phyloP scores from a whole-genome alignment of 92 coral and sea anemone genomes.

The Palythoa heliodiscus region DNA sequence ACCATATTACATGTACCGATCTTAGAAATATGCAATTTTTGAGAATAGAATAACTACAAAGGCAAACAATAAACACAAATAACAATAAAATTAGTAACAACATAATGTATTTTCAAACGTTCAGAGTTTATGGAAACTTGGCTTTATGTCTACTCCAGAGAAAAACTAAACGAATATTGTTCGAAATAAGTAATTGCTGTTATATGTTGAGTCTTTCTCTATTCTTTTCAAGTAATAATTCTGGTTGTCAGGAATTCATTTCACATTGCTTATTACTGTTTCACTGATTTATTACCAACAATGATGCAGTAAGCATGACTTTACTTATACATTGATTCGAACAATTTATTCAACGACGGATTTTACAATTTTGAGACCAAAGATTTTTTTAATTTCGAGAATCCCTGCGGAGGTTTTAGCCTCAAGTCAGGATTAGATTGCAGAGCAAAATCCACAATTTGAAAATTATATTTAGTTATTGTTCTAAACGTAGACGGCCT shows the following conservation, averaged over 20 bases:
- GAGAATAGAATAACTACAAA: too few species aligned
- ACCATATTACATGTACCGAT: too few species aligned
- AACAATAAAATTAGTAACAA: neutral
- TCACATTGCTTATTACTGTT: neutral
- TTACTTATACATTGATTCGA: constrained; percentile 3
- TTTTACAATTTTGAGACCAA: neutral
- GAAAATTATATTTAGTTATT: neutral
- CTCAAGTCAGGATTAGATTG: neutral
- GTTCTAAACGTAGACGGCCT: neutral
- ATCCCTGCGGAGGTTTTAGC: neutral
- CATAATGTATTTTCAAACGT: neutral
- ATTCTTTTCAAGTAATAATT: neutral
- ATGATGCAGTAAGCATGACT: neutral
- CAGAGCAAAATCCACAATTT: neutral
- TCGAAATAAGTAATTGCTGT: neutral
- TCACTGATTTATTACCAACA: neutral
- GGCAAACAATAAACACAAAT: too few species aligned
- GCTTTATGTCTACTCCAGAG: neutral
- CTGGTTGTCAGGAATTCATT: constrained; percentile 4
- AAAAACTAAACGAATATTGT: neutral
- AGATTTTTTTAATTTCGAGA: neutral
- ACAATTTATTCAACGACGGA: neutral
- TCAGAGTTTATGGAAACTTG: neutral
- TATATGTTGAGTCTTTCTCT: too few species aligned
- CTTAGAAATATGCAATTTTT: too few species aligned